A percentile compares a stretch with the other conserved stretches of the same genome.
These are phyloP conservation scores for Aegotheles bennettii DNA, from an alignment of 2,113 vertebrate species.

Conservation along the genomic window DNA sequence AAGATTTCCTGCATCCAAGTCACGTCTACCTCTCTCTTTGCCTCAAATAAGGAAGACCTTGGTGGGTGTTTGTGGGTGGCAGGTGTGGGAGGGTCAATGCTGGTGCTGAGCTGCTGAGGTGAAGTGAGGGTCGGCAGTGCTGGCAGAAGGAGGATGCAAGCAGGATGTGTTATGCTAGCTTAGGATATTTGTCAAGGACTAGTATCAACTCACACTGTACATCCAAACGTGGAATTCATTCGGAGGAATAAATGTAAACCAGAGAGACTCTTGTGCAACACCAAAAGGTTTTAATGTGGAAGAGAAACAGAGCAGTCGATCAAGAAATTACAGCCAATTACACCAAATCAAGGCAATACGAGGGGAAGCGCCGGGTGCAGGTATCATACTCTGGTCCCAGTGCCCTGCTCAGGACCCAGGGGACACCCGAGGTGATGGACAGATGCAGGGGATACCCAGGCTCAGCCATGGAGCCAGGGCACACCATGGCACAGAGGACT, in stretches of 20 bases:
- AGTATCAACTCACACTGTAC: too few relatives aligned
- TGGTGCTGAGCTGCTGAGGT: neutral
- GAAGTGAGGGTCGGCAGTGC: neutral
- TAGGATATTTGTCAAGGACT: neutral
- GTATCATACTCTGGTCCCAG: fast-evolving
- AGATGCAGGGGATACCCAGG: neutral
- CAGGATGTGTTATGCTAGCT: neutral
- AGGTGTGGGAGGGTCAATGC: fast-evolving
- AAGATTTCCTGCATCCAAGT: neutral
- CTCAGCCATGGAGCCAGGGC: neutral
- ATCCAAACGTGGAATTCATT: too few relatives aligned
- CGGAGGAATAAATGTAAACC: neutral
- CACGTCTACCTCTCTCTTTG: fast-evolving
- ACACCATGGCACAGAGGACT: fast-evolving
- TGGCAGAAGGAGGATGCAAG: neutral
- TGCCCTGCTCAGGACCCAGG: neutral
- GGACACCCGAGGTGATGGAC: neutral
- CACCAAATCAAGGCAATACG: neutral
- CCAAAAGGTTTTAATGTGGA: neutral
- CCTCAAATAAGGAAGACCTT: fast-evolving
- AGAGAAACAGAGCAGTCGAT: neutral
- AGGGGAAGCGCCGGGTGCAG: fast-evolving
- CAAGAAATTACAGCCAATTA: neutral
- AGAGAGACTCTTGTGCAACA: neutral
- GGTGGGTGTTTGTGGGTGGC: fast-evolving